Percentiles rank a stretch among this genome's conserved stretches.
These are phyloP conservation scores for Rhamphomyia laevipes DNA, from an alignment of 2,888 invertebrate species.

Conservation along the genomic window DNA sequence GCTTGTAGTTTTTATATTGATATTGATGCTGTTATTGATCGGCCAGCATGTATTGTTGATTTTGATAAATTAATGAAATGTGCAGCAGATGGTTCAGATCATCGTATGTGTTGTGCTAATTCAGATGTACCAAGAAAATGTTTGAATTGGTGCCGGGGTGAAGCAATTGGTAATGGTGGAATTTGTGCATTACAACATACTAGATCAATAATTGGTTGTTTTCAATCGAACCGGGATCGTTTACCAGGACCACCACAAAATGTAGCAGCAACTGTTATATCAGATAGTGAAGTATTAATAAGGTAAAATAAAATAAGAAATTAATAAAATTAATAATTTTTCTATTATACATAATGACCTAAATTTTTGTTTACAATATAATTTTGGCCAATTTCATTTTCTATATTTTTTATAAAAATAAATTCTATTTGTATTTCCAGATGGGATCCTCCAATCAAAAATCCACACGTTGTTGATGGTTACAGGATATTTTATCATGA, in stretches of 20 bases:
- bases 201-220: slow-evolving; percentile 65
- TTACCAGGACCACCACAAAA: slow-evolving; percentile 72
- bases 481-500: slow-evolving; percentile 75
- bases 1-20: slow-evolving; percentile 77
- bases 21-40: slow-evolving; percentile 69
- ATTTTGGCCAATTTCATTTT: slow-evolving; percentile 3
- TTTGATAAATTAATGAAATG: slow-evolving; percentile 79
- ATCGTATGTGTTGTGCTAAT: slow-evolving; percentile 70
- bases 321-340: background rate
- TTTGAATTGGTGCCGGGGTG: slow-evolving; percentile 74
- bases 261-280: slow-evolving; percentile 44
- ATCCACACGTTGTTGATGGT: slow-evolving; percentile 69
- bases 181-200: slow-evolving; percentile 62
- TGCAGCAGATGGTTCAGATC: slow-evolving; percentile 71
- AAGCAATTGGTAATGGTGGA: slow-evolving; percentile 49
- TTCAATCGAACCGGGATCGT: slow-evolving; percentile 64
- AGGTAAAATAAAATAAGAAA: slow-evolving; percentile 24
- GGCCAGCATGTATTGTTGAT: slow-evolving; percentile 68
- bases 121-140: slow-evolving; percentile 70
- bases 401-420: slow-evolving; percentile 8
- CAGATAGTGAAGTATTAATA: slow-evolving; percentile 47
- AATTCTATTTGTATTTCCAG: slow-evolving; percentile 24
- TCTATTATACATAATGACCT: background rate
- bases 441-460: slow-evolving; percentile 73
- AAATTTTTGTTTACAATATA: background rate